Percentiles rank a stretch among this genome's conserved stretches.
Evolutionary conservation across 2,888 invertebrate genomes (phyloP).

Genomic region (Lacanobia wlatinum): DNA sequence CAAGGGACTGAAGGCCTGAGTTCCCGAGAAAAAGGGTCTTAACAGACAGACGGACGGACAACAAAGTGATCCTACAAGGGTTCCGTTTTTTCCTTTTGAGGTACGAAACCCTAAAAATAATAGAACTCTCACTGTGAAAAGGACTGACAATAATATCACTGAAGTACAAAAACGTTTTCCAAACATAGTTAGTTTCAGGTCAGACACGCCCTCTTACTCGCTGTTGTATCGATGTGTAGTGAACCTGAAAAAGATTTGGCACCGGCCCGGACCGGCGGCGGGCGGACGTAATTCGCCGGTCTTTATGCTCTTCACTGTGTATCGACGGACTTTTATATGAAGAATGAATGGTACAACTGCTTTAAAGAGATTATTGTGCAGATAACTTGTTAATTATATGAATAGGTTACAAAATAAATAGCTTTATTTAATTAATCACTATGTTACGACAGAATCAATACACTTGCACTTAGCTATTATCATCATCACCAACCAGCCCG

Average conservation of each 20-base stretch:
- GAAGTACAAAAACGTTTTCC: neutral
- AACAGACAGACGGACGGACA: no score
- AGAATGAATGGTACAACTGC: neutral
- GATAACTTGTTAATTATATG: no score
- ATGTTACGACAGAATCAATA: no score
- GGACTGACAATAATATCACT: neutral
- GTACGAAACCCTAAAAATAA: no score
- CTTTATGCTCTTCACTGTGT: constrained; percentile 12
- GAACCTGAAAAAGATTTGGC: constrained; percentile 56
- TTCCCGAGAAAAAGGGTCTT: no score
- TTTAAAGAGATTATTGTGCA: neutral
- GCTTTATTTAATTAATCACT: no score
- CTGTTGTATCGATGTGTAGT: constrained; percentile 31
- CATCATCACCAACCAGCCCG: no score
- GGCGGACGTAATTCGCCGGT: constrained; percentile 22
- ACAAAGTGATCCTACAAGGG: no score
- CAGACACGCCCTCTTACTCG: constrained; percentile 8
- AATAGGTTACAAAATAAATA: no score
- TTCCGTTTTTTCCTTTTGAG: no score
- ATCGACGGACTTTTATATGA: neutral
- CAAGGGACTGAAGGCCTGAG: no score
- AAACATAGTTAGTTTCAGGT: neutral
- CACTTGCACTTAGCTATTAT: no score
- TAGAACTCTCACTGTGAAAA: neutral
- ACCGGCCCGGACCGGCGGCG: constrained; percentile 8